Evolutionary conservation across 2,888 invertebrate genomes (phyloP).

Genomic region (Noctua janthina): DNA sequence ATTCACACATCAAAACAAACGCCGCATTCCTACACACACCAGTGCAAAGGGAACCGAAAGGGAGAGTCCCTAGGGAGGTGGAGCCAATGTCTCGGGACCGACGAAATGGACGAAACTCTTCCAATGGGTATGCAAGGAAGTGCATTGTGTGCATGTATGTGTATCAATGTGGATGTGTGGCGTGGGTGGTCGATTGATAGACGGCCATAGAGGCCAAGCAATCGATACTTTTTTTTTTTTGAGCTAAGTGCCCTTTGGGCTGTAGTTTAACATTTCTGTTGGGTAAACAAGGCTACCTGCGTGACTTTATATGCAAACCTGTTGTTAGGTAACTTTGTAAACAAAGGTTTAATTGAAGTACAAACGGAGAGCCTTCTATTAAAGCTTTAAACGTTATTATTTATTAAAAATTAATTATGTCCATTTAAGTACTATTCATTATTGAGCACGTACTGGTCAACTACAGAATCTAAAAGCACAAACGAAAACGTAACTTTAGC

Average conservation of each 20-base stretch:
- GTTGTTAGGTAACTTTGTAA: not conserved
- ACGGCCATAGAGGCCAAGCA: constrained; percentile 71
- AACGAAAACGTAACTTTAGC: constrained; percentile 11
- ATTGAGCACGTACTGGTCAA: not conserved
- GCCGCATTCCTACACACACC: constrained; percentile 73
- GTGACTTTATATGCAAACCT: constrained; percentile 9
- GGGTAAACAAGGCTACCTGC: constrained; percentile 45
- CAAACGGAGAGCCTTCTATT: not conserved
- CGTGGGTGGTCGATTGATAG: constrained; percentile 78
- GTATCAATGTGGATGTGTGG: constrained; percentile 64
- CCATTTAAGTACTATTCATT: not conserved
- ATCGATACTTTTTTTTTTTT: constrained; percentile 73
- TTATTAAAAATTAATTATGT: not conserved
- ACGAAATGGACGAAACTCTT: constrained; percentile 86
- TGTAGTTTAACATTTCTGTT: constrained; percentile 57
- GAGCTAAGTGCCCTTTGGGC: constrained; percentile 47
- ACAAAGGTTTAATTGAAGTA: constrained; percentile 29
- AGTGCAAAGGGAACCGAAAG: constrained; percentile 77
- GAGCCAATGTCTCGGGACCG: constrained; percentile 87
- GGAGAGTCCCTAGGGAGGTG: constrained; percentile 90
- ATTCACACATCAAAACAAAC: constrained; percentile 73
- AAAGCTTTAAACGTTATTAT: not conserved
- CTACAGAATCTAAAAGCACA: not conserved
- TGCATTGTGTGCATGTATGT: constrained; percentile 81
- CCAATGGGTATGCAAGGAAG: constrained; percentile 88